Evolutionary conservation across 1,140 invertebrate species (phyloP).

Genomic region (Caenorhabditis brenneri): DNA sequence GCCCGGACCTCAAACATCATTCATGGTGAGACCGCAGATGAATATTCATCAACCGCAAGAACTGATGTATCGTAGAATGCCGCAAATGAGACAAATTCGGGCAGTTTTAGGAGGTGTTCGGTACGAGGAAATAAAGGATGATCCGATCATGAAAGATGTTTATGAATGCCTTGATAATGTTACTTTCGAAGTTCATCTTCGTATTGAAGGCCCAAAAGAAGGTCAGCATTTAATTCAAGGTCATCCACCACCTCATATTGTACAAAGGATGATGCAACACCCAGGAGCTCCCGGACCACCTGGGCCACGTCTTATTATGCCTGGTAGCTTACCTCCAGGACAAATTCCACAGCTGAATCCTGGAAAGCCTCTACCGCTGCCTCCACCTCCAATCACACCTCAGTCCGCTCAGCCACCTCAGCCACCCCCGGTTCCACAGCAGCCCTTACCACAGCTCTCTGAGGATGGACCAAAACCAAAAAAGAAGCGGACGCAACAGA

Average conservation of each 20-base stretch:
- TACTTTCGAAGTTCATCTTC: background rate
- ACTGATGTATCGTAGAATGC: constrained; percentile 1
- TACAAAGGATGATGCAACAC: constrained; percentile 12
- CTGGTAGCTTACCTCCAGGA: background rate
- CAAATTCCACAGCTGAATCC: background rate
- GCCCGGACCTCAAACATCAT: constrained; percentile 5
- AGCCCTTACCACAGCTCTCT: background rate
- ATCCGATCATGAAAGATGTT: background rate
- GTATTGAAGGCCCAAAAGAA: background rate
- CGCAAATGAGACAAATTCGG: background rate
- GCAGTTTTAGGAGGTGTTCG: background rate
- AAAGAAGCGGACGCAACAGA: constrained; percentile 64
- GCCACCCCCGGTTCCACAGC: no score
- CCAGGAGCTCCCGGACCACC: background rate
- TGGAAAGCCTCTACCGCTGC: background rate
- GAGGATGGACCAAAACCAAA: constrained; percentile 59
- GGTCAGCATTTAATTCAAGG: background rate
- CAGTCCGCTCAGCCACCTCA: constrained; percentile 5
- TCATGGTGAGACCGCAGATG: background rate
- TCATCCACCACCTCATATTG: background rate
- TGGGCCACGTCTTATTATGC: background rate
- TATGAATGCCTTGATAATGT: constrained; percentile 18
- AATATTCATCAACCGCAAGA: constrained; percentile 4
- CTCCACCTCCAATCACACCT: background rate
- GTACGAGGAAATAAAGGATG: background rate